Evolutionary conservation across 2,888 invertebrate genomes (phyloP).

Genomic region (Drosophila koepferae): DNA sequence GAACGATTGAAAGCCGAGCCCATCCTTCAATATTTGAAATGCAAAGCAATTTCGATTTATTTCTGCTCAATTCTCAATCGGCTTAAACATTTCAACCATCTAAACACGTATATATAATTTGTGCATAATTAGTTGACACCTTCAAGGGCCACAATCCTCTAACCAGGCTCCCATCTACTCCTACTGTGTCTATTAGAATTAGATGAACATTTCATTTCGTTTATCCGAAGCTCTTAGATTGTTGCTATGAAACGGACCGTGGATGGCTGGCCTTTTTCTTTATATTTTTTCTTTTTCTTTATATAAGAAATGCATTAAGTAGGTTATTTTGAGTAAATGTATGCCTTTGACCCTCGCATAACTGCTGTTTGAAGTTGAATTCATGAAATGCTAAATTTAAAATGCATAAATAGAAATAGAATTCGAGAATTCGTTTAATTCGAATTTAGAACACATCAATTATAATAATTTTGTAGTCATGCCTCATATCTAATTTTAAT

Average conservation of each 20-base stretch:
- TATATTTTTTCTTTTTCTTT: too few species aligned
- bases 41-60: constrained; percentile 8
- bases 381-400: neutral
- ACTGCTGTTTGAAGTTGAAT: neutral
- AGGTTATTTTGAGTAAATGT: neutral
- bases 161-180: too few species aligned
- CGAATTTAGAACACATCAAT: too few species aligned
- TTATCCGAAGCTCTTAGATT: constrained; percentile 23
- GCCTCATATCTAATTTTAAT: neutral
- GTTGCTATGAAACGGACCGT: constrained; percentile 64
- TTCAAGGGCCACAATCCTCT: neutral
- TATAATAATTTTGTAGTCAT: neutral
- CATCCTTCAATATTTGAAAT: neutral
- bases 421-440: neutral
- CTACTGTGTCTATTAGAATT: constrained; percentile 18
- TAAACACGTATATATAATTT: constrained; percentile 40
- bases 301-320: neutral
- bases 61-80: constrained; percentile 20
- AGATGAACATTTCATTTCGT: constrained; percentile 60
- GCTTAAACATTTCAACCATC: constrained; percentile 24
- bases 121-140: constrained; percentile 44
- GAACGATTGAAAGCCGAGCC: constrained; percentile 25
- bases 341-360: too few species aligned
- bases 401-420: neutral
- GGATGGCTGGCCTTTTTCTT: constrained; percentile 31